Conservation (phyloP, 2,797 vertebrate species). For the Geotrypetes seraphini region DNA sequence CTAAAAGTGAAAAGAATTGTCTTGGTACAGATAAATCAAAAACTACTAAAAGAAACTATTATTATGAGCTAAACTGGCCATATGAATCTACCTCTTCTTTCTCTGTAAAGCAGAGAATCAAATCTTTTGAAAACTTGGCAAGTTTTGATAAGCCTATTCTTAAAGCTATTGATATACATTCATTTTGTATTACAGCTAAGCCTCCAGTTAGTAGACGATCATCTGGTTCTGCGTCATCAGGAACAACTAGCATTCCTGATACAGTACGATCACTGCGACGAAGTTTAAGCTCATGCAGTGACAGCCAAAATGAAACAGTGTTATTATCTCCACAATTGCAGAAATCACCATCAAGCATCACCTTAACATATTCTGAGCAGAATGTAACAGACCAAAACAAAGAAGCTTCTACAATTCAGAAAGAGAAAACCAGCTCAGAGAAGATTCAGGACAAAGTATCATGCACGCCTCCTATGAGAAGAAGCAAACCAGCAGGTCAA, state of each 20-base stretch:
- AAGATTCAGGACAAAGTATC: fast-evolving
- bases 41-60: conserved; percentile 55
- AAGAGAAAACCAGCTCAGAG: neutral
- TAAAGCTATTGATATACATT: conserved; percentile 60
- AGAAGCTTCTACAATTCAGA: neutral
- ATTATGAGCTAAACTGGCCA: conserved; percentile 56
- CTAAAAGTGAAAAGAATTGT: conserved; percentile 8
- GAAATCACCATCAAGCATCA: conserved; percentile 33
- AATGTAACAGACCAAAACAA: conserved; percentile 2
- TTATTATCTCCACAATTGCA: conserved; percentile 25
- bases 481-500: conserved; percentile 44
- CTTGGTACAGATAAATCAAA: conserved; percentile 31
- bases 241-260: conserved; percentile 31
- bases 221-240: conserved; percentile 46
- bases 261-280: conserved; percentile 39
- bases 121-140: conserved; percentile 89
- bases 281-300: conserved; percentile 67
- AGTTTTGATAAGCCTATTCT: conserved; percentile 66
- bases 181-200: conserved; percentile 45
- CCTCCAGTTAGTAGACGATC: conserved; percentile 62
- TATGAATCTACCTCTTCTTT: conserved; percentile 68
- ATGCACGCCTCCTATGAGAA: conserved; percentile 37
- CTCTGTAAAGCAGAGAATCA: conserved; percentile 87
- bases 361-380: conserved; percentile 20
- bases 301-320: conserved; percentile 36